Evolutionary conservation across 2,888 invertebrate genomes (phyloP), one percentile per base, ranked within the genome.

Genomic region (Azorinus chamasolen): DNA sequence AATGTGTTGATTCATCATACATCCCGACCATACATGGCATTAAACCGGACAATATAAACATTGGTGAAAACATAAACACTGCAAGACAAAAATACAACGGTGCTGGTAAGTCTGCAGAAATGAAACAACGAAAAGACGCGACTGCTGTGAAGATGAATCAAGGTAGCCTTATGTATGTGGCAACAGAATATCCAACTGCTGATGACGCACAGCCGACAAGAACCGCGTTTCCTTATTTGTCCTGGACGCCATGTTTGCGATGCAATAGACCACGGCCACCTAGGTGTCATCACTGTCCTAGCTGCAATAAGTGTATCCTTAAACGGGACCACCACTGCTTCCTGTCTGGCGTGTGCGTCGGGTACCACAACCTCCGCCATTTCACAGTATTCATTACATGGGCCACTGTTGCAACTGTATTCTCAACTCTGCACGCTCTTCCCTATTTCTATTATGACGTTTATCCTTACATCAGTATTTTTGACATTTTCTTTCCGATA

Each of bases 241-340:
- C 91, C 8, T 91, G 92, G 91, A 87, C 86, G 41, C 90, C 91
- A 0, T 92, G 92, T 75, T 61, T 87, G 10, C 55, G 75, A 6
- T 92, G 92, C 59, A 79, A 87, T 22, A 25, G 79, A 27, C 86
- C 87, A 39, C 83, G 90, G 0, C 92, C 92, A 1, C 92, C 91
- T 0, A 76, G 92, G 24, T 88, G 91, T 41, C 91, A 91, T 73
- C 92, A 92, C 71, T 92, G 92, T 66, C 82, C 84, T 0, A 32
- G 91, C n/a, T 92, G 92, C 58, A 83, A 87, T 24, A 79, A 65
- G 1, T 92, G 92, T 73, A 84, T 92, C 14, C 84, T 92, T 12
- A 91, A 91, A 73, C 74, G 92, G 5, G 91, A 92, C 83, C 92
- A 92, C 73, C 92, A 92, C 71, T 92, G 92, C 68, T 91, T 88